phyloP scores from a whole-genome alignment of 2,113 vertebrate genomes.

The Tychaedon coryphoeus region DNA sequence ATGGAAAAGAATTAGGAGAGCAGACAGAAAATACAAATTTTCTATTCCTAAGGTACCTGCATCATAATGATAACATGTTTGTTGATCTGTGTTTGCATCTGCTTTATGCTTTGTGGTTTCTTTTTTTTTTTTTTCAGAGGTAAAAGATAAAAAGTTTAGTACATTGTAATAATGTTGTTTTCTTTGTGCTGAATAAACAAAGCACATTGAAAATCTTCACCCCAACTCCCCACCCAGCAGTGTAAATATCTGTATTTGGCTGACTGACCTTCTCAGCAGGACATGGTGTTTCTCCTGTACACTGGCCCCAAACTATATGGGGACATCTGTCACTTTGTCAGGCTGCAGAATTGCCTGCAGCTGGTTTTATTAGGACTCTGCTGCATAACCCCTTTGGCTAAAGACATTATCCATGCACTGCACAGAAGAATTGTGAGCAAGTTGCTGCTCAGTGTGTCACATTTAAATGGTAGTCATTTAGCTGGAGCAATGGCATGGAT shows the following conservation, averaged over 20 bases:
- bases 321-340: not conserved
- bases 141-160: not conserved
- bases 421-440: not conserved
- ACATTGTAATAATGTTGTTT: not conserved
- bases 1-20: not conserved
- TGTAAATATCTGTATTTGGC: not conserved
- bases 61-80: not conserved
- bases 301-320: not conserved
- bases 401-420: not conserved
- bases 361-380: not conserved
- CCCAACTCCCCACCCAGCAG: not conserved
- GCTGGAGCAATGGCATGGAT: not conserved
- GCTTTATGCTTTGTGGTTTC: not conserved
- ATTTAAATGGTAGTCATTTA: not conserved
- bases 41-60: not conserved
- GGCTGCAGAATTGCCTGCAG: not conserved
- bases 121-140: not conserved
- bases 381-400: not conserved
- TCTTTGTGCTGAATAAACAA: not conserved
- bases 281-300: not conserved
- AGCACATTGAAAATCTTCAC: not conserved
- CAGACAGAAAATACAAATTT: not conserved
- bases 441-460: not conserved
- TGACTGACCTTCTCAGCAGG: not conserved
- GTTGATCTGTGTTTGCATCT: not conserved